Percentiles rank a stretch among this genome's conserved stretches.
Evolutionary conservation across 2,797 vertebrate species (phyloP).

Genomic region (Lacerta bilineata): DNA sequence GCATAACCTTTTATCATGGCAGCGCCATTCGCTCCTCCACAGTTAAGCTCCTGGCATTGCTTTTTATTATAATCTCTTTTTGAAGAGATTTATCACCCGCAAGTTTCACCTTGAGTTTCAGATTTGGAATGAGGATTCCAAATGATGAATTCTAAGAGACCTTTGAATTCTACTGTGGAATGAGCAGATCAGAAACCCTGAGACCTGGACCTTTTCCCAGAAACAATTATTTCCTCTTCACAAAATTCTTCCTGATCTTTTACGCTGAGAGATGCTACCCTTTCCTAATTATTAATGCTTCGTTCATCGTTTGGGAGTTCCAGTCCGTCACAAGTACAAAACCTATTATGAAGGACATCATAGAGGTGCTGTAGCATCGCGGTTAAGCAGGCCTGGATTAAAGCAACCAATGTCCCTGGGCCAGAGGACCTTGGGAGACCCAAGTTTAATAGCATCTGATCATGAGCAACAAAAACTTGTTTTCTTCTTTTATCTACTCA

Average conservation of each 20-base stretch:
- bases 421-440: too few species aligned
- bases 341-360: not conserved
- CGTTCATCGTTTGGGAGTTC: not conserved
- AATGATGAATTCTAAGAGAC: constrained; percentile 5
- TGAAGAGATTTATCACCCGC: constrained; percentile 31
- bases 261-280: not conserved
- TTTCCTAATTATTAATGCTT: not conserved
- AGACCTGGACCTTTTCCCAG: not conserved
- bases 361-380: too few species aligned
- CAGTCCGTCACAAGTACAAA: not conserved
- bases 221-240: constrained; percentile 40
- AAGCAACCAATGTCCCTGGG: too few species aligned
- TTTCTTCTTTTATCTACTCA: too few species aligned
- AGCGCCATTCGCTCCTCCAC: constrained; percentile 18
- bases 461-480: too few species aligned
- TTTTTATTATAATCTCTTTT: not conserved
- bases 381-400: too few species aligned
- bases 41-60: constrained; percentile 31
- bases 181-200: not conserved
- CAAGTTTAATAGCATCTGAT: too few species aligned
- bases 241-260: not conserved
- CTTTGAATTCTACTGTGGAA: constrained; percentile 16
- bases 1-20: constrained; percentile 24
- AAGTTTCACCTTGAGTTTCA: constrained; percentile 40
- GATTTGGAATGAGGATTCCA: constrained; percentile 14